phyloP scores from a whole-genome alignment of 1,140 invertebrate species.

The Gryllus bimaculatus region DNA sequence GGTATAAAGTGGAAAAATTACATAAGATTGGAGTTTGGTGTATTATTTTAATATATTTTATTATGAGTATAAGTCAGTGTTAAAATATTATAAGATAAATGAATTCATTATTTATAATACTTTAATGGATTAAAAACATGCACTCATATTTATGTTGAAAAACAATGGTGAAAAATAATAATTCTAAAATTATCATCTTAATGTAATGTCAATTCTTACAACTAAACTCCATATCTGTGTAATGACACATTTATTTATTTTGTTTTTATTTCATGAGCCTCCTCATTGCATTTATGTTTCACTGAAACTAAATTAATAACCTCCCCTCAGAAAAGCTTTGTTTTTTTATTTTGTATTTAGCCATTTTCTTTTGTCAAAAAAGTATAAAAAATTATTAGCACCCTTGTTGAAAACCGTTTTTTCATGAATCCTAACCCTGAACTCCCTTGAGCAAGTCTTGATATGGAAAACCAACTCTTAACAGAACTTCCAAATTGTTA shows the following conservation, averaged over 20 bases:
- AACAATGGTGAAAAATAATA: no score
- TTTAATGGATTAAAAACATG: no score
- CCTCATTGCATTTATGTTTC: slow-evolving; percentile 4
- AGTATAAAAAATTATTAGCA: not conserved
- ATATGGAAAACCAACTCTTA: not conserved
- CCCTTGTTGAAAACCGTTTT: not conserved
- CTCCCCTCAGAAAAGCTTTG: not conserved
- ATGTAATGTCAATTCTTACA: not conserved
- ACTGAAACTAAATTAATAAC: not conserved
- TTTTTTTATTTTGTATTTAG: not conserved
- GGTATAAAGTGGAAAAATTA: not conserved
- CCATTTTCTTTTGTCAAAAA: not conserved
- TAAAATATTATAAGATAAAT: no score
- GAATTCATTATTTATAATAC: no score
- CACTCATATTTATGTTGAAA: no score
- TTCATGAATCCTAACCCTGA: not conserved
- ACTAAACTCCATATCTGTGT: not conserved
- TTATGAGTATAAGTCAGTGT: no score
- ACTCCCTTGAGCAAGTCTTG: not conserved
- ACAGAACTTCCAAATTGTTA: no score
- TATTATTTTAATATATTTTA: no score
- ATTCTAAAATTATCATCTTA: not conserved
- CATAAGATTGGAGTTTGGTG: not conserved
- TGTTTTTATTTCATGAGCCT: not conserved
- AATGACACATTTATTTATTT: not conserved